Conservation (phyloP, 2,797 vertebrate species). For the Paedocypris micromegethes region DNA sequence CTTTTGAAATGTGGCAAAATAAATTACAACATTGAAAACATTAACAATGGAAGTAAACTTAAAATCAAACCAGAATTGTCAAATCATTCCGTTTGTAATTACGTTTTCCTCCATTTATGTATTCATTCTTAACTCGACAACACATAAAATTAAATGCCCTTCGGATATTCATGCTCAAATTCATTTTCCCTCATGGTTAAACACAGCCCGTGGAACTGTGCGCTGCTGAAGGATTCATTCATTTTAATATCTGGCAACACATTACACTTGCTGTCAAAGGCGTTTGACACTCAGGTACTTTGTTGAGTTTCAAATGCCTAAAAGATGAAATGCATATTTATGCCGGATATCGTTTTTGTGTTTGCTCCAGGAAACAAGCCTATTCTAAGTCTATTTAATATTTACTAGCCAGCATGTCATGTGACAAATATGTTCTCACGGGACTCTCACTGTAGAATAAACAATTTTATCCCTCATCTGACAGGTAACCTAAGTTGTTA, state of each 20-base stretch:
- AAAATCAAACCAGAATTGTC: neutral
- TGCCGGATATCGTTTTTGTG: conserved; percentile 32
- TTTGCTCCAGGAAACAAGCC: conserved; percentile 33
- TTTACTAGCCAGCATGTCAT: conserved; percentile 27
- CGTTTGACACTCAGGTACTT: conserved; percentile 44
- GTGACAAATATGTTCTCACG: conserved; percentile 15
- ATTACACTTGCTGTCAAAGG: conserved; percentile 27
- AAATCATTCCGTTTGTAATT: neutral
- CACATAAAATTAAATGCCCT: conserved; percentile 11
- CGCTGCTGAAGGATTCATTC: conserved; percentile 35
- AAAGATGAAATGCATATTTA: conserved; percentile 48
- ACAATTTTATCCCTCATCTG: too few species aligned
- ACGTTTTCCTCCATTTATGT: neutral
- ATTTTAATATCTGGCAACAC: conserved; percentile 47
- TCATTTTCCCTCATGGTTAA: conserved; percentile 41
- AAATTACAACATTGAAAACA: neutral
- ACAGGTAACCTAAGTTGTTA: too few species aligned
- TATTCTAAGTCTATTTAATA: conserved; percentile 38
- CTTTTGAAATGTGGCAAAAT: too few species aligned
- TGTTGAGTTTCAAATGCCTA: conserved; percentile 34
- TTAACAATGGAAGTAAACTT: neutral
- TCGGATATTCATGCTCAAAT: conserved; percentile 26
- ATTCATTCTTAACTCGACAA: conserved; percentile 15
- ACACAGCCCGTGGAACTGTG: conserved; percentile 26
- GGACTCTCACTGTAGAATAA: conserved; percentile 12